Evolutionary conservation across 2,113 vertebrate species (phyloP).

Genomic region (Dissostichus mawsoni): DNA sequence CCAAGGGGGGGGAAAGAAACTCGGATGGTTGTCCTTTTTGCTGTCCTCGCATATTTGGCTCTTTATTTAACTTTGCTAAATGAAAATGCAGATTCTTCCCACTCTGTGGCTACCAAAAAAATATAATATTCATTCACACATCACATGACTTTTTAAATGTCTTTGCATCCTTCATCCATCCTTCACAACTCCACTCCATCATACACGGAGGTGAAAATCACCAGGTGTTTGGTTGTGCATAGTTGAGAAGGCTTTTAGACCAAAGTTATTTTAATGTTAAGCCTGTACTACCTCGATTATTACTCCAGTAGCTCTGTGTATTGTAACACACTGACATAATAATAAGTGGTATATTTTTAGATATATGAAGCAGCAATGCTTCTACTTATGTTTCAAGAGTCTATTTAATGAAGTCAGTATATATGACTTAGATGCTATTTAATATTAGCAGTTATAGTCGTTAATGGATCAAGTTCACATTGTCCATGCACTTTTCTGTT

Average conservation of each 20-base stretch:
- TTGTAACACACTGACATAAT: conserved; percentile 29
- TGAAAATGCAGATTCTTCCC: not conserved
- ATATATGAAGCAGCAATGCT: not conserved
- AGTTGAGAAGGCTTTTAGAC: conserved; percentile 1
- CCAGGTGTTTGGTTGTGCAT: not conserved
- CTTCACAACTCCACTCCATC: not conserved
- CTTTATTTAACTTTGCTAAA: not conserved
- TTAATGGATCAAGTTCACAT: not conserved
- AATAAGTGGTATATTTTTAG: conserved; percentile 51
- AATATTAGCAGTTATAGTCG: not conserved
- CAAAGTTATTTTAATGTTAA: conserved; percentile 57
- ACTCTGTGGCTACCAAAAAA: not conserved
- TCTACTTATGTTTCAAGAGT: conserved; percentile 39
- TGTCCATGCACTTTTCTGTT: not conserved
- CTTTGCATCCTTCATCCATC: not conserved
- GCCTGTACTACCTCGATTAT: conserved; percentile 22
- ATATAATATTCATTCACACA: not conserved
- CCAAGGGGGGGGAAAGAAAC: not conserved
- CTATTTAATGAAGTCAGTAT: conserved; percentile 18
- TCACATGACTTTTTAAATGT: not conserved
- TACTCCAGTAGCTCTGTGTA: conserved; percentile 26
- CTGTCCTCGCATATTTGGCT: not conserved
- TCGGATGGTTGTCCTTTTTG: not conserved
- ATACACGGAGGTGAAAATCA: conserved; percentile 15
- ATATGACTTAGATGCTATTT: conserved; percentile 12